Percentiles rank a stretch among this genome's conserved stretches.
Conservation (phyloP, 2,797 vertebrate genomes). For the Neostethus bicornis region DNA sequence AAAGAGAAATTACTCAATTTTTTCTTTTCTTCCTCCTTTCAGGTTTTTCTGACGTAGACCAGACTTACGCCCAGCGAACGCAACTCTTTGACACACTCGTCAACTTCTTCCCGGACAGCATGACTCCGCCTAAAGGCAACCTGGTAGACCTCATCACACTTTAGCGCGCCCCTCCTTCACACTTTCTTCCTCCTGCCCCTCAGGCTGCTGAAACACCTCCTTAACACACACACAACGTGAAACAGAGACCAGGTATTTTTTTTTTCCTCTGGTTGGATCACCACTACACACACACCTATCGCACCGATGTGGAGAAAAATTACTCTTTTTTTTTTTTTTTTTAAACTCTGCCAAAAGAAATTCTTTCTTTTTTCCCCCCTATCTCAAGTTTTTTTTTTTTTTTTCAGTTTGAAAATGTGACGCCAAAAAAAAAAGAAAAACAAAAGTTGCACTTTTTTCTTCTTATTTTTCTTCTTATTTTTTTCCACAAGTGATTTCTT, state of each 20-base stretch:
- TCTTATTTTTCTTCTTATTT: background rate
- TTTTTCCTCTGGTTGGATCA: slow-evolving; percentile 47
- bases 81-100: slow-evolving; percentile 98
- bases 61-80: slow-evolving; percentile 96
- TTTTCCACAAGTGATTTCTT: background rate
- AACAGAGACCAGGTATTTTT: slow-evolving; percentile 67
- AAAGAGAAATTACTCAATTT: background rate
- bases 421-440: slow-evolving; percentile 49
- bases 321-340: no score
- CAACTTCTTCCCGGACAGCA: slow-evolving; percentile 99
- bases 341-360: slow-evolving; percentile 11
- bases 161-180: slow-evolving; percentile 70
- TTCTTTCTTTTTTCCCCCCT: slow-evolving; percentile 15
- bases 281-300: slow-evolving; percentile 8
- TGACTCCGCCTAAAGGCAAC: slow-evolving; percentile 99
- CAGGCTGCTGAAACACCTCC: slow-evolving; percentile 22
- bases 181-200: background rate
- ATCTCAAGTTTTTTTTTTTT: slow-evolving; percentile 10
- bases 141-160: slow-evolving; percentile 98
- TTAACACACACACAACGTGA: slow-evolving; percentile 11
- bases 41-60: slow-evolving; percentile 98
- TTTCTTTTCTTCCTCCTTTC: background rate
- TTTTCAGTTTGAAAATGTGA: slow-evolving; percentile 6
- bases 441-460: slow-evolving; percentile 15
- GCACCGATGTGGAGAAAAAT: no score